Evolutionary conservation across 2,888 invertebrate species (phyloP).

Genomic region (Danaus chrysippus): DNA sequence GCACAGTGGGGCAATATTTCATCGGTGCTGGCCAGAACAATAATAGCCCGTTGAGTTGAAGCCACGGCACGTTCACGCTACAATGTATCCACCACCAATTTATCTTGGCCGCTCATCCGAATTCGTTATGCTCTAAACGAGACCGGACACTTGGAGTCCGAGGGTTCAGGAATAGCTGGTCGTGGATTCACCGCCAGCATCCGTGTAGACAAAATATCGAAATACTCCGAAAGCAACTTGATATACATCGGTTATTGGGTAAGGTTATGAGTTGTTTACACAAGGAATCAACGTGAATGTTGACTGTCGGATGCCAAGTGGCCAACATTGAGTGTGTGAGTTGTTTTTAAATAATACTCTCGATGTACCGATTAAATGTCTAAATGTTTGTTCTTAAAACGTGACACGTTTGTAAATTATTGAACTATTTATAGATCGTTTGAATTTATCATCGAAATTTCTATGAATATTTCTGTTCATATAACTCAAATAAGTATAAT

Average conservation of each 20-base stretch:
- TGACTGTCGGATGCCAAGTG: slow-evolving; percentile 70
- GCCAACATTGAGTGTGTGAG: slow-evolving; percentile 51
- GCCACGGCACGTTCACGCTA: slow-evolving; percentile 77
- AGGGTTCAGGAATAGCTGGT: slow-evolving; percentile 49
- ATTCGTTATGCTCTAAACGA: slow-evolving; percentile 24
- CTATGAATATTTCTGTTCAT: neutral
- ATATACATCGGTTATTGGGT: slow-evolving; percentile 74
- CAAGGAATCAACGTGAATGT: slow-evolving; percentile 59
- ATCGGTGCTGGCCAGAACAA: slow-evolving; percentile 77
- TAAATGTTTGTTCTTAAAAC: slow-evolving; percentile 25
- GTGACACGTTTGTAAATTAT: slow-evolving; percentile 21
- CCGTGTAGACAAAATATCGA: slow-evolving; percentile 78
- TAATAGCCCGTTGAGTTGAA: slow-evolving; percentile 73
- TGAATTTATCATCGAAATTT: slow-evolving; percentile 17
- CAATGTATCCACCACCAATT: slow-evolving; percentile 66
- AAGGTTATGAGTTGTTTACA: slow-evolving; percentile 75
- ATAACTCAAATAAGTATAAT: neutral
- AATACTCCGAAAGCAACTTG: slow-evolving; percentile 76
- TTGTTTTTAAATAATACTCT: slow-evolving; percentile 23
- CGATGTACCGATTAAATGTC: slow-evolving; percentile 30
- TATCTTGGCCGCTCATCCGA: slow-evolving; percentile 44
- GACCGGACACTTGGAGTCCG: slow-evolving; percentile 37
- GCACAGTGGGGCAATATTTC: slow-evolving; percentile 77
- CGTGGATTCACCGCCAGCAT: slow-evolving; percentile 65
- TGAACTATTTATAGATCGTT: slow-evolving; percentile 12